Percentiles rank a stretch among this genome's conserved stretches.
Conservation (phyloP, 2,113 vertebrate genomes). For the Eurystomus gularis region DNA sequence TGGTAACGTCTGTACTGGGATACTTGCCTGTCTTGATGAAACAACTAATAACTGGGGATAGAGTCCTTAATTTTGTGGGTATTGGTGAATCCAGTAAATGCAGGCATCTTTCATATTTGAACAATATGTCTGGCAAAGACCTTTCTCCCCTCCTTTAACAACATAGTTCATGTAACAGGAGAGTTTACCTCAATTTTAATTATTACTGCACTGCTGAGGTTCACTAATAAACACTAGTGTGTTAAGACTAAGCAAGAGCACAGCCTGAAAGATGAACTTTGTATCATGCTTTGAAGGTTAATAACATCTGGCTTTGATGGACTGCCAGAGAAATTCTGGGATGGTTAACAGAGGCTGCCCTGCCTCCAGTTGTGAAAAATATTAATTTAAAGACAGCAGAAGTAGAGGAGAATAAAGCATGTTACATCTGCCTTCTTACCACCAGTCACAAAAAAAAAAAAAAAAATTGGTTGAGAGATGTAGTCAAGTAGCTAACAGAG, state of each 20-base stretch:
- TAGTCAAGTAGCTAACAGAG: background rate
- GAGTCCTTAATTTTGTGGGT: background rate
- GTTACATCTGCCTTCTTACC: background rate
- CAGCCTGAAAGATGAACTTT: background rate
- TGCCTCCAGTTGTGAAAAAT: background rate
- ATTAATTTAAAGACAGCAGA: background rate
- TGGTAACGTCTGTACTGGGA: background rate
- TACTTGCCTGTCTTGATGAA: background rate
- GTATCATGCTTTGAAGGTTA: background rate
- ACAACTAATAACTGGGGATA: background rate
- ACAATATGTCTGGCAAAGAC: background rate
- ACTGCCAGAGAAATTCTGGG: background rate
- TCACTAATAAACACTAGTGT: background rate
- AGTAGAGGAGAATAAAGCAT: background rate
- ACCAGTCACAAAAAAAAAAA: background rate
- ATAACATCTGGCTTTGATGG: background rate
- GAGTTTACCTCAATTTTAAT: background rate
- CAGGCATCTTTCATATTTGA: background rate
- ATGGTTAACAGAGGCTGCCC: background rate
- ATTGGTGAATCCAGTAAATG: background rate
- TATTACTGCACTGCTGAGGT: background rate
- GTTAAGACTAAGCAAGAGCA: conserved; percentile 2
- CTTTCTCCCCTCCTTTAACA: background rate
- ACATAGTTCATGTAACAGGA: background rate
- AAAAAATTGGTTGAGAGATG: background rate